Base-by-base conservation (phyloP, 2,888 invertebrate species). In the Malachius bipustulatus region DNA sequence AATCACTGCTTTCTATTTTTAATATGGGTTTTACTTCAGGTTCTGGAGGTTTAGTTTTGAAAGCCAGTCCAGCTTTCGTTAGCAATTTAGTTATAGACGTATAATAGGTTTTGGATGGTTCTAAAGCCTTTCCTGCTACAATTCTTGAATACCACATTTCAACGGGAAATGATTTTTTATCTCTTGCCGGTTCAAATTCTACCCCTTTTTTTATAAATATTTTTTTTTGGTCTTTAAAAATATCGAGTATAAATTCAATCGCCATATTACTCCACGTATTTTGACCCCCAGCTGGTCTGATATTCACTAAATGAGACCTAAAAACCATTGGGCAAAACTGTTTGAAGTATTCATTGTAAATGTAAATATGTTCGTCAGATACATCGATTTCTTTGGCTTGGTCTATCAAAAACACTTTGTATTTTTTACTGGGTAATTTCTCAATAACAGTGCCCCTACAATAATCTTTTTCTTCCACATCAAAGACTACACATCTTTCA, bases 281-380 rank as follows among this genome's bases (percentile, higher is more conserved):
- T 2, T 67, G 64, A 1, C 72, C 76, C 0, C 79, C 77, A 0
- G 81, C 78, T 0, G 87, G 78, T 14, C 64, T 59, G 6, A 88
- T 69, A 12, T 79, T 78, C 2, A 71, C 72, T 32, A 89, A 55
- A 52, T 78, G 77, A 41, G 85, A 79, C 44, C 71, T 71, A 13
- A 76, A 63, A 0, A 75, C 73, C 1, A 73, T 72, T 0, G 70
- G 67, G 1, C 70, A 56, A 8, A n/a, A 47, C 0, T 57, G 54
- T 4, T 57, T 51, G 41, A 79, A 77, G 4, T 66, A 56, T 1
- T 60, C 47, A 8, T 66, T 54, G 3, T 82, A 60, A 2, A 64
- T 59, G 32, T 65, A 70, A 11, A 83, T 55, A 30, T 64, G 55
- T 2, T 60, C 50, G 0, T 51, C 33, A 0, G 58, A 52, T 9